These are phyloP conservation scores for Cyanoliseus patagonus DNA, from an alignment of 2,113 vertebrate species.

Conservation along the genomic window DNA sequence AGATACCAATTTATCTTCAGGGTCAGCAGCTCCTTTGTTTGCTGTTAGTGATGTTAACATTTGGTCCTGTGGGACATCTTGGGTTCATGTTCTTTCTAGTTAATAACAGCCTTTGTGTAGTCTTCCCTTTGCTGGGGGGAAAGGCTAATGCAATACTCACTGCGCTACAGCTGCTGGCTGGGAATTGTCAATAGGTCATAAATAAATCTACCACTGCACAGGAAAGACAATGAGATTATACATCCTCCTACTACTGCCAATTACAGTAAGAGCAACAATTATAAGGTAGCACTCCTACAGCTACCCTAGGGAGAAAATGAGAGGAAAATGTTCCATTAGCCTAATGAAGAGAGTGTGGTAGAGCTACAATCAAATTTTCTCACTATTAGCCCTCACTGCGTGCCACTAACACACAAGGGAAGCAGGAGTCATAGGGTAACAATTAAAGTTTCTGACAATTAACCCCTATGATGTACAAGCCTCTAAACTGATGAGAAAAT, in stretches of 20 bases:
- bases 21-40: slow-evolving; percentile 21
- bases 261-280: slow-evolving; percentile 83
- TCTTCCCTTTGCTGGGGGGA: slow-evolving; percentile 59
- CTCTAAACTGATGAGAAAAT: slow-evolving; percentile 70
- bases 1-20: neutral
- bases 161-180: slow-evolving; percentile 69
- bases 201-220: slow-evolving; percentile 73
- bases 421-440: slow-evolving; percentile 70
- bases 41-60: slow-evolving; percentile 28
- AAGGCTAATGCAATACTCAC: slow-evolving; percentile 72
- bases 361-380: slow-evolving; percentile 72
- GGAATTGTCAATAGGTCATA: slow-evolving; percentile 76
- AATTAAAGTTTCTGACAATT: slow-evolving; percentile 82
- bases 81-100: slow-evolving; percentile 48
- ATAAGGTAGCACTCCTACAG: slow-evolving; percentile 81
- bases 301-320: slow-evolving; percentile 82
- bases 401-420: slow-evolving; percentile 67
- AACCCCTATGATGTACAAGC: slow-evolving; percentile 57
- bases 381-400: slow-evolving; percentile 76
- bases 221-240: slow-evolving; percentile 84
- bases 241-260: slow-evolving; percentile 80
- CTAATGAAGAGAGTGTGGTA: slow-evolving; percentile 76
- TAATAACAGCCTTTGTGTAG: slow-evolving; percentile 73
- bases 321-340: slow-evolving; percentile 85
- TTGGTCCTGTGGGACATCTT: slow-evolving; percentile 60